Evolutionary conservation across 2,888 invertebrate species (phyloP), one percentile per base, ranked within the genome.

Genomic region (Ctenicera cuprea): DNA sequence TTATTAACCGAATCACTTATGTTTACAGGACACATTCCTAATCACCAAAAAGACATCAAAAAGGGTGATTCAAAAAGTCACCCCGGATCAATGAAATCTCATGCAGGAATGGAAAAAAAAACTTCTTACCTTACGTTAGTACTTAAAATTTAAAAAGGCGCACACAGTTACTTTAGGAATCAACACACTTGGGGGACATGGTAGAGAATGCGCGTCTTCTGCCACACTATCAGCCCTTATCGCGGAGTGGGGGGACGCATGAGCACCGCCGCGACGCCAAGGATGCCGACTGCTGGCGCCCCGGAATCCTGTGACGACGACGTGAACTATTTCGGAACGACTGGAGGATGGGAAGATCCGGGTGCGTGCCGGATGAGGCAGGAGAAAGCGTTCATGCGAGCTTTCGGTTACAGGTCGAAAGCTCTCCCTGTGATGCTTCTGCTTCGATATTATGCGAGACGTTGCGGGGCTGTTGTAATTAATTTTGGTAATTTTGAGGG

Each of bases 141-240:
- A 83, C 86, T 85, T 85, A 85, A 85, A 85, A 83, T 82, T 85
- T 83, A 85, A 86, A 86, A 86, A 86, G 85, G 83, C 85, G 87
- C 86, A 84, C 85, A 84, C 85, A 86, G 86, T 85, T 86, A 86
- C 82, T 84, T 83, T 84, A 86, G 86, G 86, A 87, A 86, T 86
- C 86, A 86, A 86, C 86, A 87, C 87, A 87, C 87, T 87, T 87
- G 85, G 86, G 86, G 84, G 84, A 86, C 87, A 87, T 87, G 85
- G 87, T 87, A 86, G 85, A 86, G 87, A 87, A 87, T 87, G 87
- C 85, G 83, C 85, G 85, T 87, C 87, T 87, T 86, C 85, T 85
- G 85, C 85, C 86, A 85, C 86, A 86, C 87, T 87, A 87, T 86
- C 87, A 86, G 86, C 85, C 85, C 85, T 85, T 85, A 85, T 84